Percentiles rank a stretch among this genome's conserved stretches.
phyloP scores from a whole-genome alignment of 1,140 invertebrate species.

The Penaeus indicus region DNA sequence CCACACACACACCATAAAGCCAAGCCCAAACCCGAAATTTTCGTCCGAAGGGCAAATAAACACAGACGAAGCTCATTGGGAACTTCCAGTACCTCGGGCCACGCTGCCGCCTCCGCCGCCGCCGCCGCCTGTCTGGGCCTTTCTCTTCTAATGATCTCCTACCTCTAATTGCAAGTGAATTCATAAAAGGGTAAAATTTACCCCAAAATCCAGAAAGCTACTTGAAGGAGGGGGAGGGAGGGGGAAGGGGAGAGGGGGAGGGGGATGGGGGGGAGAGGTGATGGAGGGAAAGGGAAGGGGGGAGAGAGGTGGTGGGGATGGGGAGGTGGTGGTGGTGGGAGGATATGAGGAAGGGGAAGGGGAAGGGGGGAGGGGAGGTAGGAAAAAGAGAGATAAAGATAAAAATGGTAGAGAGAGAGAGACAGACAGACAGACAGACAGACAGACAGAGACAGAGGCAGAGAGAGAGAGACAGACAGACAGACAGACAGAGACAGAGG shows the following conservation, averaged over 20 bases:
- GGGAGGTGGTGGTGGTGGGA: background rate
- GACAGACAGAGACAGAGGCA: background rate
- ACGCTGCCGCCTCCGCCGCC: background rate
- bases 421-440: too few relatives aligned
- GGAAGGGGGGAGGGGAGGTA: background rate
- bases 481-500: background rate
- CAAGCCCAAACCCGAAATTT: too few relatives aligned
- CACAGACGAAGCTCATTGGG: too few relatives aligned
- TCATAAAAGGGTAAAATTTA: conserved; percentile 57
- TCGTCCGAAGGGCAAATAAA: too few relatives aligned
- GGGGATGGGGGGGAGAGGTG: background rate
- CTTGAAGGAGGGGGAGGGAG: conserved; percentile 19
- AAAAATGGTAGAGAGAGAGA: background rate
- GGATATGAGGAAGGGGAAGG: background rate
- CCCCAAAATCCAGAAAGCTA: conserved; percentile 54
- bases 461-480: background rate
- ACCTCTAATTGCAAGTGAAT: conserved; percentile 59
- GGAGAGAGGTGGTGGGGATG: background rate
- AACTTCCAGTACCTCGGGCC: background rate
- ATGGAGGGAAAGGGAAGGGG: background rate
- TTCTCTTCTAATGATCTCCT: conserved; percentile 50
- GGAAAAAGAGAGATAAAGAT: background rate
- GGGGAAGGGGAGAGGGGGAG: conserved; percentile 6
- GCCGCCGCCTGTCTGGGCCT: background rate
- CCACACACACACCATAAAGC: too few relatives aligned